Base-by-base conservation (phyloP, 2,888 invertebrate species). In the Pristionchus japonicus region DNA sequence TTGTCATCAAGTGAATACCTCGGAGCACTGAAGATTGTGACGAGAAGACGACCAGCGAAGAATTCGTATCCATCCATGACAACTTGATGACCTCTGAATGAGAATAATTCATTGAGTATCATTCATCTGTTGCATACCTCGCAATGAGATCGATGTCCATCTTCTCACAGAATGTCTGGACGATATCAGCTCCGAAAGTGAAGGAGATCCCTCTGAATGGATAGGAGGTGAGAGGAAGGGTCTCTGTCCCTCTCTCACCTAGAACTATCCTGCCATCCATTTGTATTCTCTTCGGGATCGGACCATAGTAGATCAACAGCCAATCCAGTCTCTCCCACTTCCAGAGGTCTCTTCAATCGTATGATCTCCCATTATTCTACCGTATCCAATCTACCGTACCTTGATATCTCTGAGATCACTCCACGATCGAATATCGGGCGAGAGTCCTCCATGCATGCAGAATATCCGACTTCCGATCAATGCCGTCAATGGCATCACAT, bases 1-100 rank as follows among this genome's bases (percentile, higher is more conserved):
- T 93, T n/a, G 93, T 92, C 93, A 92, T 93, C 92, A 93, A 93
- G 93, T 93, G 92, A 93, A 31, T 4, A 90, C 67, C 89, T 89
- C 15, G 91, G 90, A 9, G 91, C 91, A 87, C 90, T 90, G 86
- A 91, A 91, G 31, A 91, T 85, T 27, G 91, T 91, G 52, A 90
- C 90, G 77, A 91, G 89, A 17, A 86, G 74, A 64, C 88, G 80
- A 20, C 82, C 83, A 64, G 89, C 90, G 52, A 90, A 90, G 86
- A 91, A 90, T 85, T 90, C 90, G 85, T 89, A 90, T 17, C 91
- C 91, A 70, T 91, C 90, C 88, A 90, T 89, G 4, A 91, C 91
- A 4, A 91, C 90, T 61, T 88, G 82, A 31, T 88, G 88, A 20
- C 87, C 87, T 49, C 89, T 89, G 87, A 57, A 89, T 20, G 34